phyloP scores from a whole-genome alignment of 2,797 vertebrate genomes.

The Phylloscopus collybita region DNA sequence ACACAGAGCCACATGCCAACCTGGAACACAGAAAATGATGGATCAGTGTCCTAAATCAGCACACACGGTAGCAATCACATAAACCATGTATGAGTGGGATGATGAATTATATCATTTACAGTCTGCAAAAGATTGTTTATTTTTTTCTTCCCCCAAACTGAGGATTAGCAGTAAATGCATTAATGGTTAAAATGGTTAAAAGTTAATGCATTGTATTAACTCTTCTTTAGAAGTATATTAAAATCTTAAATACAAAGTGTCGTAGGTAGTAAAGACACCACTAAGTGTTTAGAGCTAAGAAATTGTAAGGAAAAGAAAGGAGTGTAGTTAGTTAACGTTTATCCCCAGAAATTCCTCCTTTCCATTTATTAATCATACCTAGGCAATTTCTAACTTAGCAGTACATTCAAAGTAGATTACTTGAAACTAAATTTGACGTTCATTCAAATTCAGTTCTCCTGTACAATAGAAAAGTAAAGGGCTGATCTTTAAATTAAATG shows the following conservation, averaged over 20 bases:
- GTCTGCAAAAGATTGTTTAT: not conserved
- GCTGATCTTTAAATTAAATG: not conserved
- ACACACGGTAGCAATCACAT: not conserved
- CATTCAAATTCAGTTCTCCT: not conserved
- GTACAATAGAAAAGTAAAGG: not conserved
- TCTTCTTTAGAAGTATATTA: not conserved
- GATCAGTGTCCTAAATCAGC: constrained; percentile 39
- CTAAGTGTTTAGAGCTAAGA: not conserved
- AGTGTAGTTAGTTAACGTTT: not conserved
- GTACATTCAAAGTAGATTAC: not conserved
- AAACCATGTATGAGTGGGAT: constrained; percentile 20
- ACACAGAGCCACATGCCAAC: not conserved
- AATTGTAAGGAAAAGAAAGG: not conserved
- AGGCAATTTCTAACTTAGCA: not conserved
- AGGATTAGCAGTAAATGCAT: not conserved
- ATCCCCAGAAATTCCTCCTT: not conserved
- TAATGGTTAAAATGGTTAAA: too few species aligned
- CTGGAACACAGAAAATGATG: constrained; percentile 10
- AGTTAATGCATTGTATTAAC: not conserved
- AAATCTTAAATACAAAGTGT: not conserved
- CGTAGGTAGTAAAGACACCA: not conserved
- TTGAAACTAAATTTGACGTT: constrained; percentile 18
- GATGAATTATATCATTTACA: constrained; percentile 30
- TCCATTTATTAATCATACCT: not conserved
- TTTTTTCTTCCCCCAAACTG: not conserved